phyloP scores from a whole-genome alignment of 1,140 invertebrate species.

The Camponotus vicinus region DNA sequence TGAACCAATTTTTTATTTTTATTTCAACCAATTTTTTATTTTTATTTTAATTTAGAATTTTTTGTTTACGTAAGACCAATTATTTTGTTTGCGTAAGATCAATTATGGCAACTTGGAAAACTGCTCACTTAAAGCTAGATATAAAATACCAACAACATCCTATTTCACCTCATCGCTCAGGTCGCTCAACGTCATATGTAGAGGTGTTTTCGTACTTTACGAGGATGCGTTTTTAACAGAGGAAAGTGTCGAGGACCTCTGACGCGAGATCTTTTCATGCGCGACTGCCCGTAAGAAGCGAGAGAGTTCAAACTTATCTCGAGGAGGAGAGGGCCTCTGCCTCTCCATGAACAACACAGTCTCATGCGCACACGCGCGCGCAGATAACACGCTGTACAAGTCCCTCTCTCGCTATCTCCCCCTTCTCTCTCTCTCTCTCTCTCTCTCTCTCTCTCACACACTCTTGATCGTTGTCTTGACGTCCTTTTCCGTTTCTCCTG shows the following conservation, averaged over 20 bases:
- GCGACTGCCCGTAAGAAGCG: conserved; percentile 72
- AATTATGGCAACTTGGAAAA: too few species aligned
- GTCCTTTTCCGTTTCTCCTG: conserved; percentile 13
- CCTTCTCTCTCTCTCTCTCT: background rate
- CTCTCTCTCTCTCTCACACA: conserved; percentile 29
- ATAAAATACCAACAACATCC: background rate
- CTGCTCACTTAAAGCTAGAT: background rate
- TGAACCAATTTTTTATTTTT: background rate
- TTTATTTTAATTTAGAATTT: too few species aligned
- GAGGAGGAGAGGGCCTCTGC: conserved; percentile 67
- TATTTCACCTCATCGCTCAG: background rate
- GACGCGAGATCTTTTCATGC: conserved; percentile 71
- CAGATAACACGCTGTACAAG: conserved; percentile 67
- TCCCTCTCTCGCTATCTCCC: conserved; percentile 16
- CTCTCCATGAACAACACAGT: conserved; percentile 75
- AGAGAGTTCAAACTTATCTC: conserved; percentile 72
- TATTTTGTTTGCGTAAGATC: too few species aligned
- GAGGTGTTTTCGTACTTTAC: conserved; percentile 54
- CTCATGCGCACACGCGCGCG: conserved; percentile 57
- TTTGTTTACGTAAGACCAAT: too few species aligned
- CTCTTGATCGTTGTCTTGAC: conserved; percentile 53
- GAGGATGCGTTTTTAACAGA: conserved; percentile 64
- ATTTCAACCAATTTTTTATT: background rate
- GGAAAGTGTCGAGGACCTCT: conserved; percentile 69
- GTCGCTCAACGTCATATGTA: conserved; percentile 17